phyloP scores from a whole-genome alignment of 2,797 vertebrate genomes.

The Sebastes trivittatus region DNA sequence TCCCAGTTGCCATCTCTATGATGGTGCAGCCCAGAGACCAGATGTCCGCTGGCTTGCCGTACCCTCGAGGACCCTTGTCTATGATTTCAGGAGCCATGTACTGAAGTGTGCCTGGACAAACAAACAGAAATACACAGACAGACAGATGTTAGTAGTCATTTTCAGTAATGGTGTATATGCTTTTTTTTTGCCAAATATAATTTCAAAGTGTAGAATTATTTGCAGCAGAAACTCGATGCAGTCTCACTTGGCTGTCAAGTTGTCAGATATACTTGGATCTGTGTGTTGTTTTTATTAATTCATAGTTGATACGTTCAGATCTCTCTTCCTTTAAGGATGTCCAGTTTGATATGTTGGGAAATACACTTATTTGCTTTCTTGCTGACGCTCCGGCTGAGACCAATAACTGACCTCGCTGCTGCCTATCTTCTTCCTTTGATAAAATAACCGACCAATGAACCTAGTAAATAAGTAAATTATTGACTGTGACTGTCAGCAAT shows the following conservation, averaged over 20 bases:
- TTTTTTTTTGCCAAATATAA: background rate
- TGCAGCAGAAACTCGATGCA: background rate
- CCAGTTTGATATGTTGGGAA: background rate
- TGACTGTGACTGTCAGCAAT: background rate
- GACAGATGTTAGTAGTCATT: background rate
- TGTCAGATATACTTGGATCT: background rate
- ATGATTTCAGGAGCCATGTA: slow-evolving; percentile 99
- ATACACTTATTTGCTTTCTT: background rate
- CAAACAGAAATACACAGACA: background rate
- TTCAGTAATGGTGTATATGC: background rate
- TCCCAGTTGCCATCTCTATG: slow-evolving; percentile 98
- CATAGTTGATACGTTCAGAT: background rate
- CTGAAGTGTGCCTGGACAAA: slow-evolving; percentile 91
- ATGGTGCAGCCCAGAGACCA: slow-evolving; percentile 99
- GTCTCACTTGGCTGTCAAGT: background rate
- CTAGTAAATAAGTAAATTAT: background rate
- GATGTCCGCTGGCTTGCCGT: slow-evolving; percentile 97
- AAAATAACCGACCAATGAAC: background rate
- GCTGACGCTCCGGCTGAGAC: background rate
- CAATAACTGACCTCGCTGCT: background rate
- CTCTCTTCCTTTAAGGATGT: background rate
- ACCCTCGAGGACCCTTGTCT: slow-evolving; percentile 96
- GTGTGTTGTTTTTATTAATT: background rate
- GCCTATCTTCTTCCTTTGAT: background rate
- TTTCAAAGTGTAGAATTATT: background rate